Conservation (phyloP, 2,888 invertebrate genomes). For the Lasioglossum vierecki region DNA sequence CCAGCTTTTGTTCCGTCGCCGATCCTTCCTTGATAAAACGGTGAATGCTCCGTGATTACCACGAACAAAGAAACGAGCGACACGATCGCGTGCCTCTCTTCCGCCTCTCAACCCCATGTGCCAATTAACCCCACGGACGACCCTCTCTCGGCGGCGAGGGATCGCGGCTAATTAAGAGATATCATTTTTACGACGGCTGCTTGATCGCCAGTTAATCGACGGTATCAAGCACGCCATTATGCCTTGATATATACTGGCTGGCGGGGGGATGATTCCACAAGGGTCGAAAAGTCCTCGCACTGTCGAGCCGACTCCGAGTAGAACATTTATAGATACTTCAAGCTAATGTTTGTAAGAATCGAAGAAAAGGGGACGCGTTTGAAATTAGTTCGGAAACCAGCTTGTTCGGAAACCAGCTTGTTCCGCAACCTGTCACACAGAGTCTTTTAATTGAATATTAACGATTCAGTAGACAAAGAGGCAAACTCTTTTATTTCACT, state of each 20-base stretch:
- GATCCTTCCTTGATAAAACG: conserved; percentile 44
- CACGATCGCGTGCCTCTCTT: conserved; percentile 4
- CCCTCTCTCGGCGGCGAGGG: background rate
- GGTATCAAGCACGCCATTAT: background rate
- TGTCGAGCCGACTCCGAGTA: background rate
- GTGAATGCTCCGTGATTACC: conserved; percentile 48
- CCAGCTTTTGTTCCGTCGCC: conserved; percentile 53
- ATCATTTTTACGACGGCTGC: background rate
- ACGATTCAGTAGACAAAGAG: background rate
- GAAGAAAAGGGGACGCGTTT: background rate
- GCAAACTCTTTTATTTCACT: background rate
- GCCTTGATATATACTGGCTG: background rate
- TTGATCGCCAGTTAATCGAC: conserved; percentile 1
- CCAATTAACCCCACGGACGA: conserved; percentile 7
- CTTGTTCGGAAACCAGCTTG: background rate
- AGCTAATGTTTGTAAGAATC: background rate
- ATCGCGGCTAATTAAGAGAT: background rate
- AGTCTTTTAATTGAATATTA: background rate
- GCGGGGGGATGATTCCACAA: background rate
- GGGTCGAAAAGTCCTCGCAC: background rate
- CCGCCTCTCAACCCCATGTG: background rate
- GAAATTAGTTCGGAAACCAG: background rate
- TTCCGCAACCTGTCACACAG: too few relatives aligned
- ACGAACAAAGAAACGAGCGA: conserved; percentile 31
- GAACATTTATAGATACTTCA: background rate